phyloP scores from a whole-genome alignment of 2,113 vertebrate species.

The Perccottus glenii region DNA sequence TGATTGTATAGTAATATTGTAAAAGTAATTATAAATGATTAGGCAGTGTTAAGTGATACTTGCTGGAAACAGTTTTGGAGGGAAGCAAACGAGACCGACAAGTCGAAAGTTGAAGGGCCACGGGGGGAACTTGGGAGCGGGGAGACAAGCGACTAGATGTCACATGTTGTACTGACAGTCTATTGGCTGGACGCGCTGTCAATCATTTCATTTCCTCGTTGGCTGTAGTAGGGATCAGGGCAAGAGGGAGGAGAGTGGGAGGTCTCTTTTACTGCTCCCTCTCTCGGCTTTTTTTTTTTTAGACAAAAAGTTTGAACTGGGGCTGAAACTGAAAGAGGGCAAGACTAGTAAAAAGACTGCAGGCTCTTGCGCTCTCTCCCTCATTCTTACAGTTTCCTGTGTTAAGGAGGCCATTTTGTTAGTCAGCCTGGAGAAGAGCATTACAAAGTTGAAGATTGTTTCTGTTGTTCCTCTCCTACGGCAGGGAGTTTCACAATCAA shows the following conservation, averaged over 20 bases:
- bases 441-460: conserved; percentile 62
- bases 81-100: conserved; percentile 33
- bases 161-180: conserved; percentile 1
- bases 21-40: no score
- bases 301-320: conserved; percentile 55
- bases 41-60: conserved; percentile 53
- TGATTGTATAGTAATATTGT: no score
- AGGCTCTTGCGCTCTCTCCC: conserved; percentile 64
- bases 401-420: conserved; percentile 82
- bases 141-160: conserved; percentile 30
- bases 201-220: conserved; percentile 77
- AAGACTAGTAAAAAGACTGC: conserved; percentile 76
- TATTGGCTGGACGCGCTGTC: conserved; percentile 70
- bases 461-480: conserved; percentile 30
- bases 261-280: conserved; percentile 48
- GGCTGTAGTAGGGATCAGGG: conserved; percentile 47
- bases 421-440: conserved; percentile 49
- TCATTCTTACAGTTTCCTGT: conserved; percentile 77
- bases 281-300: conserved; percentile 38
- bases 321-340: conserved; percentile 81
- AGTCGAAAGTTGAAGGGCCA: conserved; percentile 37
- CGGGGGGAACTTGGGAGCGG: conserved; percentile 34
- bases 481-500: conserved; percentile 49
- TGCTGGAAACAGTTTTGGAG: conserved; percentile 33
- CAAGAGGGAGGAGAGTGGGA: conserved; percentile 70